These are phyloP conservation scores for Embiotoca jacksoni DNA, from an alignment of 2,113 vertebrate genomes.

Conservation along the genomic window DNA sequence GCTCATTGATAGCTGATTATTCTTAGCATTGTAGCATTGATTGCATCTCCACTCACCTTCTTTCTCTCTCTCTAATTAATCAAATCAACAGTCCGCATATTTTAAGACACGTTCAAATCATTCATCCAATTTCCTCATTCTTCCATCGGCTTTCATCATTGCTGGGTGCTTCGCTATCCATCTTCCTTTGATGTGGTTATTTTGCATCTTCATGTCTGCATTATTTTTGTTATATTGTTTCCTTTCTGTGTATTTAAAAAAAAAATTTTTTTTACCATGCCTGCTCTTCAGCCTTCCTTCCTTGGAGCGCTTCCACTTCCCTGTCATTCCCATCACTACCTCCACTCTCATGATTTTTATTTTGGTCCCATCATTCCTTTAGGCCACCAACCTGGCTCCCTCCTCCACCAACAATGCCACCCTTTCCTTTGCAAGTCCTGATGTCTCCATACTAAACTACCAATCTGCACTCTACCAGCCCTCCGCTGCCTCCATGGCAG, in stretches of 20 bases:
- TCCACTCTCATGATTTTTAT: conserved; percentile 82
- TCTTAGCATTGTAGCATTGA: conserved; percentile 46
- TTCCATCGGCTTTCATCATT: conserved; percentile 43
- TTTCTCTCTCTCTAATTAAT: conserved; percentile 64
- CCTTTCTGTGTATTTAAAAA: too few species aligned
- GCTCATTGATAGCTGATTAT: conserved; percentile 49
- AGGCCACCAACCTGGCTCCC: conserved; percentile 95
- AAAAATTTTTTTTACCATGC: conserved; percentile 17
- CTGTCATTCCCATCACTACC: conserved; percentile 48
- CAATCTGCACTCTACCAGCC: conserved; percentile 98
- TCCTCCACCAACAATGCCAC: conserved; percentile 97
- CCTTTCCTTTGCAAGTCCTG: conserved; percentile 95
- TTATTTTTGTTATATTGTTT: background rate
- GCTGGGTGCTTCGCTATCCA: conserved; percentile 21
- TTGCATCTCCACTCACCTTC: conserved; percentile 49
- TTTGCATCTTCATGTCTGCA: conserved; percentile 22
- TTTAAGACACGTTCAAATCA: conserved; percentile 55
- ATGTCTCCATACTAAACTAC: conserved; percentile 99
- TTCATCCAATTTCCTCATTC: conserved; percentile 27
- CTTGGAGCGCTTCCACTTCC: conserved; percentile 26
- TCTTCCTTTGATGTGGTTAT: conserved; percentile 28
- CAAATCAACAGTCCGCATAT: conserved; percentile 63
- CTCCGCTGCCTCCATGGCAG: conserved; percentile 96
- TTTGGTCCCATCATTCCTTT: conserved; percentile 90
- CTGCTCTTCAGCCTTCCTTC: conserved; percentile 23